Conservation (phyloP, 1,140 invertebrate genomes). For the Ridgeia piscesae region DNA sequence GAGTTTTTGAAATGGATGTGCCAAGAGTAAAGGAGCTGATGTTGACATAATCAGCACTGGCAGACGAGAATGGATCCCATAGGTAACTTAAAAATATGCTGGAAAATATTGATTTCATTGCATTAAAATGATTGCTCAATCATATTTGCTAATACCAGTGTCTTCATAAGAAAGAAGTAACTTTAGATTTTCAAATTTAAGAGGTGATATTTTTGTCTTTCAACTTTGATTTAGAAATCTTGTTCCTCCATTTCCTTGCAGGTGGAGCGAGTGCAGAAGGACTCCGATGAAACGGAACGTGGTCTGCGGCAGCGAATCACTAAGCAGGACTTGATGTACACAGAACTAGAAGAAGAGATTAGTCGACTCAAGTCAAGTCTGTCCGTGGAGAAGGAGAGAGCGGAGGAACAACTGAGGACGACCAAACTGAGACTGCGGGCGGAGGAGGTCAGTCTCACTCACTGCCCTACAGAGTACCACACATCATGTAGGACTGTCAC, state of each 20-base stretch:
- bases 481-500: not conserved
- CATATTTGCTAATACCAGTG: not conserved
- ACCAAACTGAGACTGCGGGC: slow-evolving; percentile 44
- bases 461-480: not conserved
- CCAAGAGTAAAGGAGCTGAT: too few relatives aligned
- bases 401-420: slow-evolving; percentile 46
- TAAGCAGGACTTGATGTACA: slow-evolving; percentile 45
- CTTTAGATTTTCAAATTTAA: not conserved
- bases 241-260: slow-evolving; percentile 9
- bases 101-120: too few relatives aligned
- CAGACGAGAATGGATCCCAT: too few relatives aligned
- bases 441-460: slow-evolving; percentile 42
- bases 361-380: slow-evolving; percentile 47
- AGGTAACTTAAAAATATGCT: too few relatives aligned
- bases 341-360: slow-evolving; percentile 52
- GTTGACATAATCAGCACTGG: too few relatives aligned
- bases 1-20: too few relatives aligned
- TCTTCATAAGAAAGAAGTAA: not conserved
- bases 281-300: slow-evolving; percentile 47
- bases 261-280: slow-evolving; percentile 37
- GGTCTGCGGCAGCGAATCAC: slow-evolving; percentile 49
- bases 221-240: not conserved
- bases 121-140: too few relatives aligned
- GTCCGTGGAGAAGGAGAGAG: slow-evolving; percentile 44
- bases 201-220: not conserved